phyloP scores from a whole-genome alignment of 2,888 invertebrate genomes.

The Lasioglossum marginatum region DNA sequence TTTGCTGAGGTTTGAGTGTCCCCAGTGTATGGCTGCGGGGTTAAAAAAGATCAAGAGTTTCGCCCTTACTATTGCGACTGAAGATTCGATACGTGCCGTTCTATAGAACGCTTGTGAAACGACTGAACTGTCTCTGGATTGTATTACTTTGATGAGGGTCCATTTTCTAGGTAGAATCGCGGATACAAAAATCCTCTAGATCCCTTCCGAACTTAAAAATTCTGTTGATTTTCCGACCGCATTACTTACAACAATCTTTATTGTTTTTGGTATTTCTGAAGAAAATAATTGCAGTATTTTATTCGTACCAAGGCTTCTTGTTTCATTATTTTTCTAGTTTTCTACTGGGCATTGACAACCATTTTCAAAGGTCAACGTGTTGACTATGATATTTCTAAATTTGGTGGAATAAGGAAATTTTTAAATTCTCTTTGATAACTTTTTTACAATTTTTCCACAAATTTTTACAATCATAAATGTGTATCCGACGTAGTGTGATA shows the following conservation, averaged over 20 bases:
- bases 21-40: background rate
- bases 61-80: background rate
- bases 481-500: background rate
- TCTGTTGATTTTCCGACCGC: background rate
- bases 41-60: background rate
- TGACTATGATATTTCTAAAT: background rate
- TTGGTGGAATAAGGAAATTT: background rate
- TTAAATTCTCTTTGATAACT: background rate
- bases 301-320: background rate
- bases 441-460: background rate
- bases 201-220: background rate
- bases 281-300: background rate
- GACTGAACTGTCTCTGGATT: background rate
- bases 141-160: background rate
- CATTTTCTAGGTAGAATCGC: background rate
- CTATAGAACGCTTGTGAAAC: background rate
- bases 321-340: background rate
- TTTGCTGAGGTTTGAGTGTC: background rate
- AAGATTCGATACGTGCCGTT: background rate
- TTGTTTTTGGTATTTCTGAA: background rate
- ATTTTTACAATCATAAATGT: background rate
- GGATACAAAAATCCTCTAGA: background rate
- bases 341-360: background rate
- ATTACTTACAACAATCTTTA: background rate
- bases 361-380: background rate